Evolutionary conservation across 2,888 invertebrate species (phyloP), one percentile per base, ranked within the genome.

Genomic region (Neoitamus cyanurus): DNA sequence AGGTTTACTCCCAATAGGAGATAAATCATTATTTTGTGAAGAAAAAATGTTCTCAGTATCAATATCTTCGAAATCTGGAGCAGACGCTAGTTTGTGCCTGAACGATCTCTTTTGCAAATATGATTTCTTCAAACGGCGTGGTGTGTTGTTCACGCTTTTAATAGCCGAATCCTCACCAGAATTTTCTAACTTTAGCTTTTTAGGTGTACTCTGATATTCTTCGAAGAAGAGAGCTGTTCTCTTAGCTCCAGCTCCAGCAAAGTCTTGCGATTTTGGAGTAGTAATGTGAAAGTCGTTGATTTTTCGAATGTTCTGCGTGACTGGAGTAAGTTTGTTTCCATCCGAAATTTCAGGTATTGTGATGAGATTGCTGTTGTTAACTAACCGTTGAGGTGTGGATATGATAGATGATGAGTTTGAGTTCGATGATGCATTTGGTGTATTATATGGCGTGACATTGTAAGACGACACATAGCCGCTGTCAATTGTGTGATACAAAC

Each of bases 231-330:
- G 42, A 4, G 70, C 42, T 69, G n/a, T 82, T 58, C 86, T 42
- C 34, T 86, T 86, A 4, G 28, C 34, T 7, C 84, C 84, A 2
- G 30, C 30, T n/a, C 20, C 30, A 11, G 15, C 7, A 13, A 73
- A 42, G 30, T 78, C 42, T 9, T 84, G 36, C 28, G 83, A 78
- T 84, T 84, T 86, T 68, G 86, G 86, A 68, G 86, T 86, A 82
- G 86, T 86, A 42, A 86, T 85, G 42, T 86, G 86, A 36, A 86
- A 85, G 28, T 83, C 77, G 20, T 20, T 75, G 7, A 86, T 86
- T 42, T 84, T 86, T 6, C 75, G 75, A 9, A 86, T 86, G 69
- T 86, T 86, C 83, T 84, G 75, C 9, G 86, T 86, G 5, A 86
- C 84, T 85, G 86, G 86, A 0, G 86, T 86, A 13, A 86, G 80